These are phyloP conservation scores for Actinia equina DNA, from an alignment of 64 coral and sea anemone species.

Conservation along the genomic window DNA sequence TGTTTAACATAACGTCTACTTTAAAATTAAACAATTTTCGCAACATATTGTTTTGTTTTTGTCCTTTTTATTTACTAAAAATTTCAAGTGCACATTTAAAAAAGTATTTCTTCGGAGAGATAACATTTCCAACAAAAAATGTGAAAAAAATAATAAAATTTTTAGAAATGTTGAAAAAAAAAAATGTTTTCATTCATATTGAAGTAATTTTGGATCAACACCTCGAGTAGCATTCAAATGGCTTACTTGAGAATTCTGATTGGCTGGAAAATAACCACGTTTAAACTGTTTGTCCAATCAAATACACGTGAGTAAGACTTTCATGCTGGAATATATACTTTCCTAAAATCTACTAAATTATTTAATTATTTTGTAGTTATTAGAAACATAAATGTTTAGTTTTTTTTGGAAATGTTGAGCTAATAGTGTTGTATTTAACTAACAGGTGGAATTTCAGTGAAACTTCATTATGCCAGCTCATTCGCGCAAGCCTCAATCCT, in stretches of 20 bases:
- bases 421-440: neutral
- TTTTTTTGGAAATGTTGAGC: neutral
- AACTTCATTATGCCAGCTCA: conserved; percentile 69
- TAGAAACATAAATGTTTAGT: no score
- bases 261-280: neutral
- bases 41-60: no score
- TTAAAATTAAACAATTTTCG: no score
- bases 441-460: conserved; percentile 97
- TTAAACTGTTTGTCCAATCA: neutral
- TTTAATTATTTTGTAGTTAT: neutral
- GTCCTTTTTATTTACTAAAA: no score
- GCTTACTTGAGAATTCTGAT: neutral
- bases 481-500: conserved; percentile 78
- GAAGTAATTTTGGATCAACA: neutral
- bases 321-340: neutral
- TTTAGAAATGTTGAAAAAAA: neutral
- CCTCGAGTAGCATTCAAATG: neutral
- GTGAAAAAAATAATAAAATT: neutral
- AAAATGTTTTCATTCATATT: neutral
- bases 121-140: no score
- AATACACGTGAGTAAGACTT: neutral
- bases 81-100: no score
- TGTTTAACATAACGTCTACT: no score
- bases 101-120: no score
- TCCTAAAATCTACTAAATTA: neutral